Conservation (phyloP, 2,888 invertebrate genomes). For the Lobophora halterata region DNA sequence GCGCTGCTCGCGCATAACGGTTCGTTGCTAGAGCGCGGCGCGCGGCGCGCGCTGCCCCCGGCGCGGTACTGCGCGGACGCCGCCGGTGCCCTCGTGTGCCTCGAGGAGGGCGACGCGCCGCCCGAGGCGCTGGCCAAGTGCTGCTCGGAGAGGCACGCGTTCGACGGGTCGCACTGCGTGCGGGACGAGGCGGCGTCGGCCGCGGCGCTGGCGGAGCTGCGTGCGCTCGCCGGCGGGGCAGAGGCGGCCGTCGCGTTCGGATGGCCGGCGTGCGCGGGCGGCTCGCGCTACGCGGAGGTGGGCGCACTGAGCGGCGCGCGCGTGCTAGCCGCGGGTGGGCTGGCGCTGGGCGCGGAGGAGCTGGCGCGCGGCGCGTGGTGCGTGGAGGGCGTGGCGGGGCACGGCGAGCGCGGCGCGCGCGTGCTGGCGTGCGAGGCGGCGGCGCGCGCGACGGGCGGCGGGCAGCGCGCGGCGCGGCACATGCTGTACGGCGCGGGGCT, state of each 20-base stretch:
- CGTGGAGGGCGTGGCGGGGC: slow-evolving; percentile 74
- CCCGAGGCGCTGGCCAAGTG: slow-evolving; percentile 81
- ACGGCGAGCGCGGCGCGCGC: slow-evolving; percentile 46
- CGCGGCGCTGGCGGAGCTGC: slow-evolving; percentile 55
- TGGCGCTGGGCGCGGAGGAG: slow-evolving; percentile 63
- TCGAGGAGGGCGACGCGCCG: slow-evolving; percentile 44
- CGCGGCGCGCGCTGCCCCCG: slow-evolving; percentile 66
- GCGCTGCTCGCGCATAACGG: slow-evolving; percentile 85
- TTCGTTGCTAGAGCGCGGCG: slow-evolving; percentile 78
- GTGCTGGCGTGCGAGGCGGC: slow-evolving; percentile 77
- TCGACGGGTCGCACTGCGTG: slow-evolving; percentile 78
- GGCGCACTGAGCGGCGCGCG: slow-evolving; percentile 74
- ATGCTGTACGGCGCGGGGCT: slow-evolving; percentile 88
- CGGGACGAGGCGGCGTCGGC: slow-evolving; percentile 47
- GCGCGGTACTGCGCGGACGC: slow-evolving; percentile 85
- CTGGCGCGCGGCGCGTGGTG: slow-evolving; percentile 71
- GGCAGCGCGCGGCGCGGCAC: slow-evolving; percentile 82
- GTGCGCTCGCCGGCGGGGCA: slow-evolving; percentile 58
- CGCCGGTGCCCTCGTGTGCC: slow-evolving; percentile 83
- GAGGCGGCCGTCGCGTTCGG: slow-evolving; percentile 77
- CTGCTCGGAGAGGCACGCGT: slow-evolving; percentile 84
- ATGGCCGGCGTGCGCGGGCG: slow-evolving; percentile 64
- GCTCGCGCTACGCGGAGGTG: slow-evolving; percentile 77
- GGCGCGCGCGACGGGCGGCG: slow-evolving; percentile 56
- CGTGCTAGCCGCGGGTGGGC: slow-evolving; percentile 76